phyloP scores from a whole-genome alignment of 2,113 vertebrate genomes.

The Lepus europaeus region DNA sequence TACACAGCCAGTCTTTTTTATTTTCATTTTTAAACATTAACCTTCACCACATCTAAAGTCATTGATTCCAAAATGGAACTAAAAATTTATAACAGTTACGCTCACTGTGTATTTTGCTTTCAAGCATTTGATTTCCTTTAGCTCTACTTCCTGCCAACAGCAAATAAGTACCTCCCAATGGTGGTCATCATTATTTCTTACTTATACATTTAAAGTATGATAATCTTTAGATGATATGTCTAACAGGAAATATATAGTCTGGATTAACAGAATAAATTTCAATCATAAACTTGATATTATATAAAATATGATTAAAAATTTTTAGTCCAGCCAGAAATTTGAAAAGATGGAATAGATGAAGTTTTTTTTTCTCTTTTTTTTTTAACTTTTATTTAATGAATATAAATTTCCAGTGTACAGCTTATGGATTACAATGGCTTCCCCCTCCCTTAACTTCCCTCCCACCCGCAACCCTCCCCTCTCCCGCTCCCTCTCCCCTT shows the following conservation, averaged over 20 bases:
- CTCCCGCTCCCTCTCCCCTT: too few relatives aligned
- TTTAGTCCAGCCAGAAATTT: neutral
- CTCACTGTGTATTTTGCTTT: neutral
- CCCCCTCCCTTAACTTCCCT: too few relatives aligned
- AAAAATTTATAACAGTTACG: slow-evolving; percentile 20
- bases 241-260: neutral
- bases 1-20: neutral
- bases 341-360: neutral
- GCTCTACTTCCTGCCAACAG: neutral
- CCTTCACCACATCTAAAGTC: neutral
- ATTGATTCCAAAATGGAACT: slow-evolving; percentile 9
- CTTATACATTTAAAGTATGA: neutral
- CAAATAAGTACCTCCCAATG: neutral
- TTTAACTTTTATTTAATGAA: too few relatives aligned
- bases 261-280: slow-evolving; percentile 6
- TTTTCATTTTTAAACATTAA: too few relatives aligned
- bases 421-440: too few relatives aligned
- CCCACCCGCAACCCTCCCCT: too few relatives aligned
- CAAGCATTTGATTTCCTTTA: neutral
- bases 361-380: neutral
- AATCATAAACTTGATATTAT: neutral
- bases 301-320: slow-evolving; percentile 16
- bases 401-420: too few relatives aligned
- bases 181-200: neutral
- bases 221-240: neutral